Evolutionary conservation across 2,113 vertebrate genomes (phyloP).

Genomic region (Pachypanchax playfairii): DNA sequence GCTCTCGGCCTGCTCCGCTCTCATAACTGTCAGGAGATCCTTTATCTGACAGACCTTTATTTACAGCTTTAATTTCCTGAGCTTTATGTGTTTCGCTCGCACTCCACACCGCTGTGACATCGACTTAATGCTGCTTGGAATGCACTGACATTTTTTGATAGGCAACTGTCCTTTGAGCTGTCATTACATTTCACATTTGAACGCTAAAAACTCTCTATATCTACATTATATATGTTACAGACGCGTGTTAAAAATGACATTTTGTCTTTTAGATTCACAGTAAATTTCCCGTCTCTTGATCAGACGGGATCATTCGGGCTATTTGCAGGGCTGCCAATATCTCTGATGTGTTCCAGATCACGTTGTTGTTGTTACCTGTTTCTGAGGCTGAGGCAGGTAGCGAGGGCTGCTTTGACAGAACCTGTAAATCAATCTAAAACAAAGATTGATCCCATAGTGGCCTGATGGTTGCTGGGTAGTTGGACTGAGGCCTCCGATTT

Average conservation of each 20-base stretch:
- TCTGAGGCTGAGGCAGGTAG: slow-evolving; percentile 72
- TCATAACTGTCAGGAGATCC: slow-evolving; percentile 80
- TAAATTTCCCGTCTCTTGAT: slow-evolving; percentile 31
- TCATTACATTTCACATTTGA: slow-evolving; percentile 55
- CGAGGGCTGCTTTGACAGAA: slow-evolving; percentile 78
- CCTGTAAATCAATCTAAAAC: slow-evolving; percentile 82
- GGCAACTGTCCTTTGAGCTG: slow-evolving; percentile 59
- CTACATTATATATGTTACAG: slow-evolving; percentile 30
- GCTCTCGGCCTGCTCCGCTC: slow-evolving; percentile 65
- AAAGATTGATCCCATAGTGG: slow-evolving; percentile 81
- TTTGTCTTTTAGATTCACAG: slow-evolving; percentile 43
- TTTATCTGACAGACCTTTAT: slow-evolving; percentile 80
- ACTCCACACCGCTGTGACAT: slow-evolving; percentile 53
- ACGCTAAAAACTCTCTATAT: slow-evolving; percentile 41
- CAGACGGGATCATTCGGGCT: slow-evolving; percentile 24
- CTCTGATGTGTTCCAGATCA: slow-evolving; percentile 65
- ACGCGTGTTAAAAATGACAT: slow-evolving; percentile 19
- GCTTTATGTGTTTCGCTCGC: slow-evolving; percentile 71
- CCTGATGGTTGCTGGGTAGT: slow-evolving; percentile 63
- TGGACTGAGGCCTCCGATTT: slow-evolving; percentile 74
- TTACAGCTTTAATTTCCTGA: slow-evolving; percentile 84
- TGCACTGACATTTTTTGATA: slow-evolving; percentile 70
- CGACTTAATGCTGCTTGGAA: slow-evolving; percentile 62
- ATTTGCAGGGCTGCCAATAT: slow-evolving; percentile 32
- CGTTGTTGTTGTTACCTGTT: slow-evolving; percentile 64